Percentiles rank a stretch among this genome's conserved stretches.
Conservation (phyloP, 2,888 invertebrate genomes). For the Rhabditoides inermis region DNA sequence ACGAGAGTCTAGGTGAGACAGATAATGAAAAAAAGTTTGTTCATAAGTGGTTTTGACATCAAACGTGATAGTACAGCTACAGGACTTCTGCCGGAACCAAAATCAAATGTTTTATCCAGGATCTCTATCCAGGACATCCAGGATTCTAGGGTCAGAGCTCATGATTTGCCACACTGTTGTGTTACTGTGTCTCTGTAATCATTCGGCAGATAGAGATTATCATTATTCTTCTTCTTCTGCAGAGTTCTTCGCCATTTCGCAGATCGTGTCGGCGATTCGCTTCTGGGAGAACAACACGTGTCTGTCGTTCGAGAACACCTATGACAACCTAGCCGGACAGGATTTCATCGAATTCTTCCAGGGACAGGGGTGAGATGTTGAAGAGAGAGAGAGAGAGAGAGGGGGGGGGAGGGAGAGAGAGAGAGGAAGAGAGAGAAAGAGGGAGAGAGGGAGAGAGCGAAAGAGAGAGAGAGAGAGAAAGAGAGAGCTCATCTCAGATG, state of each 20-base stretch:
- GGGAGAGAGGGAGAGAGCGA: constrained; percentile 46
- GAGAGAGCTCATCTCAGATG: constrained; percentile 32
- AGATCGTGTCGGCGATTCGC: constrained; percentile 42
- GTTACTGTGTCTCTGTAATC: too few relatives aligned
- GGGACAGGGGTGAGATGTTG: constrained; percentile 39
- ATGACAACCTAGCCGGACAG: constrained; percentile 22
- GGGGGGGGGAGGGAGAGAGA: constrained; percentile 25
- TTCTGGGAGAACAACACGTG: constrained; percentile 49
- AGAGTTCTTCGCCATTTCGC: constrained; percentile 45
- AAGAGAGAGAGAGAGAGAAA: background rate
- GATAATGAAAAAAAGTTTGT: background rate
- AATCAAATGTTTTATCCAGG: too few relatives aligned
- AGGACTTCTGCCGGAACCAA: too few relatives aligned
- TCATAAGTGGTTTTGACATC: too few relatives aligned
- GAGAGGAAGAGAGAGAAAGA: constrained; percentile 4
- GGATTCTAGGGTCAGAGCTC: too few relatives aligned
- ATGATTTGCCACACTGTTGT: too few relatives aligned
- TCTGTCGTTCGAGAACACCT: constrained; percentile 37
- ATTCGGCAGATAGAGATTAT: too few relatives aligned
- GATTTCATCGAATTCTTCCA: constrained; percentile 50
- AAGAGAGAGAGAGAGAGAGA: constrained; percentile 14
- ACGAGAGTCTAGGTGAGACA: constrained; percentile 41
- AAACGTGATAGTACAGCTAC: too few relatives aligned
- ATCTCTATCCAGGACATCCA: too few relatives aligned
- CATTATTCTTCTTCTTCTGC: too few relatives aligned